Base-by-base conservation (phyloP, 2,797 vertebrate species). In the Esox lucius region DNA sequence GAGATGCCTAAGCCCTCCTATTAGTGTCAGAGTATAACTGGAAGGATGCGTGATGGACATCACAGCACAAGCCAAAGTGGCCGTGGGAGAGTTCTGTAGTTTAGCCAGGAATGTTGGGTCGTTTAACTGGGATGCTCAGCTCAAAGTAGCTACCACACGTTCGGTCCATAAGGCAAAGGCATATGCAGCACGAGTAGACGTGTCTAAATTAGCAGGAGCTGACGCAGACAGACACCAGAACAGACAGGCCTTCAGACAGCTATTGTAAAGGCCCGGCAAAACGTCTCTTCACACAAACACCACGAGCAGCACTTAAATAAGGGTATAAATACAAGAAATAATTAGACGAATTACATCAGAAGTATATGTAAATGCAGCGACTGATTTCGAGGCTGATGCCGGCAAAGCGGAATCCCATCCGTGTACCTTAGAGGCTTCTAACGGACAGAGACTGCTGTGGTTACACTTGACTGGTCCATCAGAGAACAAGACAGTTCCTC, bases 221-320 rank as follows among this genome's bases (percentile, higher is more conserved):
- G 59, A 81, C 22, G 64, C 24, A 74, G 56, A 68, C 46, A 69
- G 48, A 80, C 75, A 80, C 42, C 16, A 1, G 51, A 5, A 67
- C 46, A n/a, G 22, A 56, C 19, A 19, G 31, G 33, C 56, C 19
- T 22, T 8, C 64, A 17, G 31, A 51, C 42, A 51, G 75, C 72
- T 77, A 71, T 72, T 69, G 83, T 77, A 79, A 74, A 42, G 59
- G 11, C n/a, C 62, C 26, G 15, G 64, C 26, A 26, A 26, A 28
- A 75, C 72, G 68, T 56, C n/a, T 75, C 80, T 69, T 75, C 77
- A 75, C 65, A 71, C 67, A 70, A 80, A 81, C 77, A 89, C 82
- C 68, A 83, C 82, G 85, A 93, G 92, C 91, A 94, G 92, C 91
- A 89, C 81, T 89, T 87, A 6, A 56, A 22, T 56, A n/a, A 11